Percentiles rank a stretch among this genome's conserved stretches.
These are phyloP conservation scores for Diabrotica undecimpunctata DNA, from an alignment of 1,140 invertebrate genomes.

Conservation along the genomic window DNA sequence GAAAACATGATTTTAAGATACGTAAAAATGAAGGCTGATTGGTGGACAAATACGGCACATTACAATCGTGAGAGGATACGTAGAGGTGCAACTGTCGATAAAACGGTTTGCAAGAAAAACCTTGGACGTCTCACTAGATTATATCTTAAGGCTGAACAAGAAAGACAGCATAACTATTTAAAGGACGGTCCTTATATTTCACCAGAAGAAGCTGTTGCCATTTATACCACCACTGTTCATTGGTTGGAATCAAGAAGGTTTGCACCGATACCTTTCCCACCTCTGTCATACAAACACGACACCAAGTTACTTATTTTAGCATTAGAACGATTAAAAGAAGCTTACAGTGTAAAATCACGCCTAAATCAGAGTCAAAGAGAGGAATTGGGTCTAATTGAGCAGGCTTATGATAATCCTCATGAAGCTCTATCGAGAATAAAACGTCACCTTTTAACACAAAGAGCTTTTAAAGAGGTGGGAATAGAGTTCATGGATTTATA, in stretches of 20 bases:
- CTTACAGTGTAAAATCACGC: constrained; percentile 97
- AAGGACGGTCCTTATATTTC: constrained; percentile 99
- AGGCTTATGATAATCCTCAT: constrained; percentile 99
- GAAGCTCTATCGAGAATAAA: constrained; percentile 98
- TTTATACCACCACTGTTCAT: constrained; percentile 99
- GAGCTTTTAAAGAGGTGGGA: constrained; percentile 97
- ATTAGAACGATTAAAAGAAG: constrained; percentile 95
- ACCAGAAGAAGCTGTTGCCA: constrained; percentile 98
- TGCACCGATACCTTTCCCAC: constrained; percentile 98
- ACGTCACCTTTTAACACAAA: constrained; percentile 95
- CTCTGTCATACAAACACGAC: constrained; percentile 98
- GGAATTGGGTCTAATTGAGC: constrained; percentile 97
- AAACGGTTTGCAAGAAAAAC: constrained; percentile 99
- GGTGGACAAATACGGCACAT: constrained; percentile 99
- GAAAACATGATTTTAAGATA: constrained; percentile 99
- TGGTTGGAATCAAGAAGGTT: constrained; percentile 98
- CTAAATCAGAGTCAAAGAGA: constrained; percentile 98
- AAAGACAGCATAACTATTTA: constrained; percentile 98
- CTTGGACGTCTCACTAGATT: constrained; percentile 92
- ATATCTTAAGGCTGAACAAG: constrained; percentile 98
- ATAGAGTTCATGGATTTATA: constrained; percentile 99
- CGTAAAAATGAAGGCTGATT: constrained; percentile 99
- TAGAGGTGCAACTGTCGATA: constrained; percentile 93
- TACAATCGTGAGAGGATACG: constrained; percentile 97
- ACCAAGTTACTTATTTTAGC: constrained; percentile 97